These are phyloP conservation scores for Melieria crassipennis DNA, from an alignment of 2,888 invertebrate species.

Conservation along the genomic window DNA sequence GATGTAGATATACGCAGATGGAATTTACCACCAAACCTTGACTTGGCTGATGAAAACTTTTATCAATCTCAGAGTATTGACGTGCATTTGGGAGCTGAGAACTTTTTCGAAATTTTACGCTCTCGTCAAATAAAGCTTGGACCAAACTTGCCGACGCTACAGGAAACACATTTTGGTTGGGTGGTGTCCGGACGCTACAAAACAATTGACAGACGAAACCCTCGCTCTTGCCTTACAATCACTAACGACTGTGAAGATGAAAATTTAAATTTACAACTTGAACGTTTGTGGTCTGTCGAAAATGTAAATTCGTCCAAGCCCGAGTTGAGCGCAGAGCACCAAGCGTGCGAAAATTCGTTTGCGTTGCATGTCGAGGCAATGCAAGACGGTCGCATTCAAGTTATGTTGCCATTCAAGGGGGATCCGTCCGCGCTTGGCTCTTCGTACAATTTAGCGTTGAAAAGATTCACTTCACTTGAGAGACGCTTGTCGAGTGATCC, in stretches of 20 bases:
- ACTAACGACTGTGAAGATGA: background rate
- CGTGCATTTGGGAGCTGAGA: background rate
- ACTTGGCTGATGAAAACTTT: conserved; percentile 34
- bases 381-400: too few relatives aligned
- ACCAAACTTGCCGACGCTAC: background rate
- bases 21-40: conserved; percentile 31
- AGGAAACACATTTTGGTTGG: conserved; percentile 14
- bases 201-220: background rate
- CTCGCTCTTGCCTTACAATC: background rate
- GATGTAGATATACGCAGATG: conserved; percentile 24
- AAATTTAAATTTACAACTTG: background rate
- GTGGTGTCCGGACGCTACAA: conserved; percentile 32
- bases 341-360: too few relatives aligned
- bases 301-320: too few relatives aligned
- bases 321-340: too few relatives aligned
- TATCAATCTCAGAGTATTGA: conserved; percentile 30
- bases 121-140: conserved; percentile 19
- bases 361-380: too few relatives aligned
- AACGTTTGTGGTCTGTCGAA: background rate
- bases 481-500: too few relatives aligned
- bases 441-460: too few relatives aligned
- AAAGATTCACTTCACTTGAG: too few relatives aligned
- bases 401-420: too few relatives aligned
- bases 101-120: conserved; percentile 9
- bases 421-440: too few relatives aligned